These are phyloP conservation scores for Ailurus styani DNA, from an alignment of 2,113 vertebrate genomes.

Conservation along the genomic window DNA sequence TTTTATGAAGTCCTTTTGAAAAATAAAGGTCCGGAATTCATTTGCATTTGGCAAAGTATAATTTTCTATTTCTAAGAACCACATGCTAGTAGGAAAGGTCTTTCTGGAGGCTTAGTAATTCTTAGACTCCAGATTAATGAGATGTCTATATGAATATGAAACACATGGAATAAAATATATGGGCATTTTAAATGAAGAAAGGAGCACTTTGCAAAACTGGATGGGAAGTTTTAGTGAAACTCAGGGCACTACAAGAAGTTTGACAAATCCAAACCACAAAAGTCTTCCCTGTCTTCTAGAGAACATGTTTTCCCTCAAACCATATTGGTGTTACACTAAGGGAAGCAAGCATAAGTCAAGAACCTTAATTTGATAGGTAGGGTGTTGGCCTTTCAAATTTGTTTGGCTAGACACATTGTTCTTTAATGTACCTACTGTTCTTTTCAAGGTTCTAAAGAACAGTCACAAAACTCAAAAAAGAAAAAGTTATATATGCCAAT, in stretches of 20 bases:
- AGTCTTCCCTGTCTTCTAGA: background rate
- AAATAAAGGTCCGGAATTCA: slow-evolving; percentile 19
- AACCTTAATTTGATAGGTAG: background rate
- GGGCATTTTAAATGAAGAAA: slow-evolving; percentile 13
- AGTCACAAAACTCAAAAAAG: background rate
- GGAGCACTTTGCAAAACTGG: background rate
- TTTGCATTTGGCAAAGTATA: slow-evolving; percentile 36
- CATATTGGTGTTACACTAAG: background rate
- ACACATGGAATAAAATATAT: slow-evolving; percentile 44
- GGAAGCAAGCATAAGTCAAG: background rate
- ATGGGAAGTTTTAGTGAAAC: background rate
- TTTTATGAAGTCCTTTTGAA: slow-evolving; percentile 10
- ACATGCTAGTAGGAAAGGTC: background rate
- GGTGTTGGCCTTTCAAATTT: background rate
- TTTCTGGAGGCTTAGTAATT: slow-evolving; percentile 14
- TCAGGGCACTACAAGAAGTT: background rate
- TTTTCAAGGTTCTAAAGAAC: background rate
- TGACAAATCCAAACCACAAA: background rate
- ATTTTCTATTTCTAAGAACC: slow-evolving; percentile 38
- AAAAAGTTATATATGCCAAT: background rate
- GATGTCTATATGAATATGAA: slow-evolving; percentile 44
- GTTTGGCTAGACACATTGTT: background rate
- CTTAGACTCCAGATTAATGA: slow-evolving; percentile 25
- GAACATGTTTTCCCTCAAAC: background rate
- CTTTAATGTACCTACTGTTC: background rate